Percentiles rank a stretch among this genome's conserved stretches.
These are phyloP conservation scores for Columba janthina DNA, from an alignment of 2,113 vertebrate genomes.

Conservation along the genomic window DNA sequence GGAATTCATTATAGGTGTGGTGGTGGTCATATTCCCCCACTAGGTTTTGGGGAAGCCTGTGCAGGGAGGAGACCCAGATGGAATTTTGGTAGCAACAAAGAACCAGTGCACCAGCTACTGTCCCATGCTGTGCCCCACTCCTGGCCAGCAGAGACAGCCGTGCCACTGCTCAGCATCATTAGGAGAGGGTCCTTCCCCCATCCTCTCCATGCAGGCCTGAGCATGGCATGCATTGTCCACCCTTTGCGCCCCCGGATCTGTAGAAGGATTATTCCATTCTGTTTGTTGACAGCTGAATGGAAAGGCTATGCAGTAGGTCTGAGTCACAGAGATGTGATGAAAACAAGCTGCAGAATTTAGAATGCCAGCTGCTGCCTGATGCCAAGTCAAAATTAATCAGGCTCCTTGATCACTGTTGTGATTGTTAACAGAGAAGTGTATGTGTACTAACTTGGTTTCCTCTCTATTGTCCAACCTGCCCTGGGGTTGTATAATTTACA, in stretches of 20 bases:
- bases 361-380: constrained; percentile 10
- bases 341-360: constrained; percentile 24
- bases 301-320: neutral
- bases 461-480: neutral
- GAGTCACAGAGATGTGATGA: neutral
- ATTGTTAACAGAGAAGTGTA: neutral
- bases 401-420: neutral
- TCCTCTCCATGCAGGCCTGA: accelerated
- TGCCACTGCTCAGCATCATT: neutral
- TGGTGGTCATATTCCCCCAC: neutral
- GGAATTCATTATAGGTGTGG: neutral
- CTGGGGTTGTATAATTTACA: neutral
- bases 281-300: accelerated
- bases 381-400: constrained; percentile 43
- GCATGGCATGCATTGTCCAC: accelerated
- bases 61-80: neutral
- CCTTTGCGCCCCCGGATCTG: neutral
- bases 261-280: neutral
- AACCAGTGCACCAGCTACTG: accelerated
- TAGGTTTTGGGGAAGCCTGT: neutral
- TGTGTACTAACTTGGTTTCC: neutral
- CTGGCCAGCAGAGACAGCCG: accelerated
- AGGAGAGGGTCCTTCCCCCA: neutral
- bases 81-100: neutral
- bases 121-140: neutral